Conservation (phyloP, 2,797 vertebrate genomes). For the Telmatherina bonti region DNA sequence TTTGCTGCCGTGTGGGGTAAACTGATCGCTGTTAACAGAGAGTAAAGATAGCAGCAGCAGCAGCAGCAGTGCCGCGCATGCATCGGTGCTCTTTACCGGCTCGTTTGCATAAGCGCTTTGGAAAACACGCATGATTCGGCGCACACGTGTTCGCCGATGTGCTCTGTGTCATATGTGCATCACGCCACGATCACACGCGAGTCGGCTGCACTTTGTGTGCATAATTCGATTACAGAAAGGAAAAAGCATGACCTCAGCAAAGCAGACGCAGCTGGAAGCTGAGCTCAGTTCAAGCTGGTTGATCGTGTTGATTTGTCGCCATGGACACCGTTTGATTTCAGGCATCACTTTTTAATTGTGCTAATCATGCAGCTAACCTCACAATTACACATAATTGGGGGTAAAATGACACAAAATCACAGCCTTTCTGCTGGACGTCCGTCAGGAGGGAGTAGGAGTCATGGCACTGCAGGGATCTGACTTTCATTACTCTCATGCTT, state of each 20-base stretch:
- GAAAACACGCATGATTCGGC: constrained; percentile 37
- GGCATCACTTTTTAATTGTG: constrained; percentile 21
- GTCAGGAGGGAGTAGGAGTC: constrained; percentile 30
- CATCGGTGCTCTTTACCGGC: constrained; percentile 40
- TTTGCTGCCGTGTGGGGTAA: constrained; percentile 38
- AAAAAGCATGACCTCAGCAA: background rate
- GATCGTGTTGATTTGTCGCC: constrained; percentile 40
- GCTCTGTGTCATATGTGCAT: constrained; percentile 30
- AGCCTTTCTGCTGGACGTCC: constrained; percentile 31
- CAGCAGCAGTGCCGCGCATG: constrained; percentile 28
- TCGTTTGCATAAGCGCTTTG: constrained; percentile 38
- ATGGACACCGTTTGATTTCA: constrained; percentile 28
- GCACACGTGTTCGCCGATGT: constrained; percentile 27
- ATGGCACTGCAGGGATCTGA: constrained; percentile 2
- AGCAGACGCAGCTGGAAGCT: constrained; percentile 19
- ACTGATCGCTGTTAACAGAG: constrained; percentile 36
- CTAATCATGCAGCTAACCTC: constrained; percentile 24
- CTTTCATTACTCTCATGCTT: constrained; percentile 35
- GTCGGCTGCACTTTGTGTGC: constrained; percentile 5
- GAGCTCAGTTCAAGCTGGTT: background rate
- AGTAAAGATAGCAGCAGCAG: constrained; percentile 44
- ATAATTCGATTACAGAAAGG: constrained; percentile 15
- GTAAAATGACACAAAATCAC: constrained; percentile 56
- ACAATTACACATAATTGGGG: constrained; percentile 60
- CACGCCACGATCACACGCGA: constrained; percentile 26